Base-by-base conservation (phyloP, 2,888 invertebrate genomes). In the Marronus borbonicus region DNA sequence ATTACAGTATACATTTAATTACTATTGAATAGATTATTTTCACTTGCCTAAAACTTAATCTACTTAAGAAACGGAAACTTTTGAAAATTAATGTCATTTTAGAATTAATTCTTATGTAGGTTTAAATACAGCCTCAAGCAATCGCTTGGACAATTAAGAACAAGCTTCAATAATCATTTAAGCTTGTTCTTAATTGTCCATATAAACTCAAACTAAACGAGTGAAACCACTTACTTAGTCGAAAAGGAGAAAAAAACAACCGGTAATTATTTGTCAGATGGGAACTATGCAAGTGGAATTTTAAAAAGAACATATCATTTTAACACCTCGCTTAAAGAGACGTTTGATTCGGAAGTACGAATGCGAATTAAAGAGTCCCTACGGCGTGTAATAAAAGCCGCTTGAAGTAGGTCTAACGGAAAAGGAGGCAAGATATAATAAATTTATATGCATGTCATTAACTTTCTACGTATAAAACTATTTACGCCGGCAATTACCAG, bases 361-460 rank as follows among this genome's bases (percentile, higher is more conserved):
- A 44, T 44, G 12, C 44, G 72, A 77, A 77, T 77, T 76, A 52
- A 76, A 55, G 31, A 55, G 1, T 55, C 72, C 69, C 66, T 58
- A 60, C 69, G 75, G 39, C 74, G 31, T 55, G 76, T 66, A 78
- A 66, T 78, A 76, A 76, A 75, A 58, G 20, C 24, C 55, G 20
- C 36, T 20, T 28, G 79, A 82, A 82, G 83, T 83, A 83, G 83
- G 83, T 82, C 82, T 82, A 83, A 82, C 82, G 83, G 83, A 83
- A 81, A 44, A 82, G 81, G 74, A 69, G 68, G 80, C 60, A 60
- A 44, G 60, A 62, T 60, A 49, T 60, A 31, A 82, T 81, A 82
- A 83, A 82, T 83, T 82, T 83, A 83, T 83, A 81, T 82, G 83
- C 83, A 81, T 82, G 81, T 81, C 81, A 81, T 82, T 83, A 82